Base-by-base conservation (phyloP, 2,888 invertebrate genomes). In the Caenorhabditis doughertyi region DNA sequence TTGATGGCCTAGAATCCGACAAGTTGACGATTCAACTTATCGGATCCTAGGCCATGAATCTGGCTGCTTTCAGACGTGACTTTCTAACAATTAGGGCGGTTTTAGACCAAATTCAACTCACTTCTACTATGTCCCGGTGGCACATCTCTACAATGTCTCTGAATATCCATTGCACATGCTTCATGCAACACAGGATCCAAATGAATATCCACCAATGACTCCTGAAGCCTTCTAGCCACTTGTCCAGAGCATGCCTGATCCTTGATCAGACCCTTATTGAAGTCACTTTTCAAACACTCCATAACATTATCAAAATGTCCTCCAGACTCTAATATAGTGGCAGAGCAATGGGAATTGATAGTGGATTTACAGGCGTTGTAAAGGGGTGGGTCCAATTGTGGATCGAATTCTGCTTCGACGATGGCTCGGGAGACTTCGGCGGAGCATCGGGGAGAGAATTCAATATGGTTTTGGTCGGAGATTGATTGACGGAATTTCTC, bases 141-240 rank as follows among this genome's bases (percentile, higher is more conserved):
- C 27, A 97, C 90, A 77, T 92, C 92, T 16, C 85, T 82, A 89
- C 94, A 94, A 81, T 91, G 92, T 47, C 91, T 89, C 53, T 91
- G 89, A 35, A 94, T 88, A 93, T 98, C 98, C 23, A 95, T 93
- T 9, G 95, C 94, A 92, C 98, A 99, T 0, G 96, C 95, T 84
- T 95, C 94, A 92, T 97, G 96, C 79, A 99, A 93, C 60, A 96
- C 92, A 0, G 97, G 97, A 93, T 99, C 98, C 0, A 96, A 96
- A 88, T 98, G 96, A 84, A 99, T 96, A 92, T 99, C 98, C 0
- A 96, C 96, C 92, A 95, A 95, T 0, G 95, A 95, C 88, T 94
- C 93, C 90, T 96, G 95, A 85, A 98, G 96, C 82, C 97, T 94
- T 88, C 95, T 95, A 0, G 96, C 96, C 23, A 89, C 84, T 83